Evolutionary conservation across 2,888 invertebrate species (phyloP).

Genomic region (Heteropelma amictum): DNA sequence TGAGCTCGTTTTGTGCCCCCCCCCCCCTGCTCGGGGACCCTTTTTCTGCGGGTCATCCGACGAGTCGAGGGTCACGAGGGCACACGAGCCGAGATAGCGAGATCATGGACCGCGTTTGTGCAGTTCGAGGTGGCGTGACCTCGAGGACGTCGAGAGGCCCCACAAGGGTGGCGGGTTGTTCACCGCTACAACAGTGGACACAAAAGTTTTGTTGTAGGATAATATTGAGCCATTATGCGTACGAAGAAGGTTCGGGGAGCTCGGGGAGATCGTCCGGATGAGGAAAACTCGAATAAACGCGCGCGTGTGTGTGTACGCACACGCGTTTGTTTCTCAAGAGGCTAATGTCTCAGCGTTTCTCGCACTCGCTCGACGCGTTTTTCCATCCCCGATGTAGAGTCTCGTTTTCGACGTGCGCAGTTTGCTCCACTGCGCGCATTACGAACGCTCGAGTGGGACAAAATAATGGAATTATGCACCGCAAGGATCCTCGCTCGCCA

Average conservation of each 20-base stretch:
- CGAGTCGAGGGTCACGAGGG: constrained; percentile 21
- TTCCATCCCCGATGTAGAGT: neutral
- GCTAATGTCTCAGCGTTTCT: constrained; percentile 38
- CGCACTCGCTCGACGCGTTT: constrained; percentile 32
- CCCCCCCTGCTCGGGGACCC: too few relatives aligned
- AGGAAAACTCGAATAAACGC: constrained; percentile 4
- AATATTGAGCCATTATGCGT: neutral
- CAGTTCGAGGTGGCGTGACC: constrained; percentile 49
- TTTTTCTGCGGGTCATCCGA: too few relatives aligned
- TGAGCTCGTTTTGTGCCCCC: too few relatives aligned
- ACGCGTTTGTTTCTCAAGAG: constrained; percentile 18
- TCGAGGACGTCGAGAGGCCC: constrained; percentile 4
- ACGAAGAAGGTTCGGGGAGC: neutral
- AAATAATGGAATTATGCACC: too few relatives aligned
- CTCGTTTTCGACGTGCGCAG: neutral
- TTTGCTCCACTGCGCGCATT: constrained; percentile 22
- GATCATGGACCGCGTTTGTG: constrained; percentile 38
- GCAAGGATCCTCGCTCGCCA: too few relatives aligned
- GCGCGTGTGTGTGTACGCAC: neutral
- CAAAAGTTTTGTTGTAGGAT: neutral
- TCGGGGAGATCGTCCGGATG: neutral
- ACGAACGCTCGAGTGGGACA: neutral
- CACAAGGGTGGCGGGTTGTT: neutral
- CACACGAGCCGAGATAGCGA: neutral
- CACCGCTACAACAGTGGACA: neutral